phyloP scores from a whole-genome alignment of 2,113 vertebrate genomes.

The Cynopterus brachyotis region DNA sequence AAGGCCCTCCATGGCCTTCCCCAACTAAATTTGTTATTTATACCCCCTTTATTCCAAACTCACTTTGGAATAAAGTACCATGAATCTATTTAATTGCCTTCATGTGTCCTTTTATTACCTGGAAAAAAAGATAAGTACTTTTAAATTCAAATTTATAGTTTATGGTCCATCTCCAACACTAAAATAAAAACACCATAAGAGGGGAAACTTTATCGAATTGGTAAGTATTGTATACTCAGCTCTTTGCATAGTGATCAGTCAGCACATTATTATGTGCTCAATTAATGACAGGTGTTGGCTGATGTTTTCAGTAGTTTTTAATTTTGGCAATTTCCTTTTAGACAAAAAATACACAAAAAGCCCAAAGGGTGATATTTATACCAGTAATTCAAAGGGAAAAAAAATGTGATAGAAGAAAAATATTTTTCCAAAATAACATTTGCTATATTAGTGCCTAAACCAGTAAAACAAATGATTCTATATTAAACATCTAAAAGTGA shows the following conservation, averaged over 20 bases:
- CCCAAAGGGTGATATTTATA: neutral
- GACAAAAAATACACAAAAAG: neutral
- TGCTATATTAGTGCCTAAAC: neutral
- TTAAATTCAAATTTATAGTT: neutral
- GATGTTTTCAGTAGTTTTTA: neutral
- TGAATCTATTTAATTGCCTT: neutral
- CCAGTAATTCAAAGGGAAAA: neutral
- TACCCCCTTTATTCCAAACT: neutral
- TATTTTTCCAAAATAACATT: neutral
- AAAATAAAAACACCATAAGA: neutral
- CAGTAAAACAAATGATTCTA: neutral
- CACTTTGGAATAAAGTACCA: neutral
- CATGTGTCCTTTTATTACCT: neutral
- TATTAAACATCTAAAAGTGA: neutral
- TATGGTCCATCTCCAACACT: neutral
- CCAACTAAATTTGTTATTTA: neutral
- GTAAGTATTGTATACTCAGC: neutral
- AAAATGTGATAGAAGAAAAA: neutral
- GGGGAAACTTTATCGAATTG: neutral
- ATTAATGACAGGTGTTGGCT: neutral
- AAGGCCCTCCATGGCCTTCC: neutral
- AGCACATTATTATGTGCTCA: neutral
- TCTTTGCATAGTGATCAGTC: neutral
- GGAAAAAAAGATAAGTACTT: neutral
- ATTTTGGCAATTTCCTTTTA: neutral